Evolutionary conservation across 1,140 invertebrate species (phyloP), one percentile per base, ranked within the genome.

Genomic region (Samia ricini): DNA sequence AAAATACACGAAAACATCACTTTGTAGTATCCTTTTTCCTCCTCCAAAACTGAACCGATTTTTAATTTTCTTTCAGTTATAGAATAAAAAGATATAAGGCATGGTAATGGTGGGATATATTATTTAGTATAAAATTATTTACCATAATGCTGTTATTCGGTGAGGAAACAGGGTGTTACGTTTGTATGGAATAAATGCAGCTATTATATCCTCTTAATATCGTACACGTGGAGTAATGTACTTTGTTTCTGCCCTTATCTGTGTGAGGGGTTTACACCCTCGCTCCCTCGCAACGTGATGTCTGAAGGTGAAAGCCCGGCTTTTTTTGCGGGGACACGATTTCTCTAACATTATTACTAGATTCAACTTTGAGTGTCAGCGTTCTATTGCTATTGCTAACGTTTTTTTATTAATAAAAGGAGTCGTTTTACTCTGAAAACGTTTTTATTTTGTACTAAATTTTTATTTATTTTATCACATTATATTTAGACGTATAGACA

Each of bases 261-360:
- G 57, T 50, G 22, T 50, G 20, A n/a, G n/a, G 20, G 36, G 36
- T 59, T 10, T n/a, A 50, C 36, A 23, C 22, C 42, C 57, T 59
- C 42, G 20, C 42, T 22, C 57, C 15, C 21, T 22, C 42, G 49
- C 22, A 33, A 59, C 66, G 77, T 78, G 62, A 64, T 69, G 68
- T 66, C 71, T 78, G 73, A 71, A 81, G 73, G 81, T 79, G 74
- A 78, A 75, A 72, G 77, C 65, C 62, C 73, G 68, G 63, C 72
- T 68, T 85, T 83, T n/a, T 81, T 82, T 79, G 73, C 63, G 60
- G 64, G 61, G 57, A 65, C 71, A 68, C 74, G 72, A 78, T 76
- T 72, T 71, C 66, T 65, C 69, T 71, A 74, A 79, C 63, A 60
- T 68, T 63, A 62, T 72, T 71, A 69, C 57, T 61, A 56, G 22